Percentiles rank a stretch among this genome's conserved stretches.
These are phyloP conservation scores for Nesospiza acunhae DNA, from an alignment of 2,113 vertebrate species.

Conservation along the genomic window DNA sequence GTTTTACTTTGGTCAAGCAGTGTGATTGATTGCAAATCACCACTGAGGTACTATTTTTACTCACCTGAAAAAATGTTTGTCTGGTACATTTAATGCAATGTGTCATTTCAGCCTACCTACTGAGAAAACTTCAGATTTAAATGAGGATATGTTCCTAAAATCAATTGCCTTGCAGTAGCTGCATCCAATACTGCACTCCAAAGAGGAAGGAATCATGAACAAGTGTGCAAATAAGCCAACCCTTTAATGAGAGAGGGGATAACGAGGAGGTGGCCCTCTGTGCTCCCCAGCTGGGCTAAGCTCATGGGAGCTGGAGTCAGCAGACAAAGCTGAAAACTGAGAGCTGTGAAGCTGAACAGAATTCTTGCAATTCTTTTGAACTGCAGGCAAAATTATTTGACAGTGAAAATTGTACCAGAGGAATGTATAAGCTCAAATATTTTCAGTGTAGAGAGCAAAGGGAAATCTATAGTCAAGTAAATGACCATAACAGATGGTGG, in stretches of 20 bases:
- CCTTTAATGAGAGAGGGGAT: background rate
- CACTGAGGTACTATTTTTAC: background rate
- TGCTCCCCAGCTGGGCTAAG: background rate
- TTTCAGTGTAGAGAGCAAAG: background rate
- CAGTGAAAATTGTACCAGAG: background rate
- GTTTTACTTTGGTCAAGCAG: background rate
- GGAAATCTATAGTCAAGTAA: background rate
- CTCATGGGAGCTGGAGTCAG: background rate
- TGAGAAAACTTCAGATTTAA: background rate
- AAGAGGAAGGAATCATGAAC: background rate
- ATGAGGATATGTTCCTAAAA: background rate
- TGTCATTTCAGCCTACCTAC: background rate
- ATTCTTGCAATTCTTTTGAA: constrained; percentile 28
- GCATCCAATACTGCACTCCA: background rate
- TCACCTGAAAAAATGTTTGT: background rate
- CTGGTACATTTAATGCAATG: background rate
- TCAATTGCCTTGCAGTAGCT: background rate
- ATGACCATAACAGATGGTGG: background rate
- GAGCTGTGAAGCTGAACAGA: background rate
- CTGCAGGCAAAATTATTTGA: constrained; percentile 14
- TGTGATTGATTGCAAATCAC: background rate
- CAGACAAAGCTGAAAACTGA: background rate
- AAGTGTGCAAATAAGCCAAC: background rate
- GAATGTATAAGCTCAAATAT: background rate
- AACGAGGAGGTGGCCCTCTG: background rate